phyloP scores from a whole-genome alignment of 92 coral and sea anemone genomes.

The Palythoa grandis region DNA sequence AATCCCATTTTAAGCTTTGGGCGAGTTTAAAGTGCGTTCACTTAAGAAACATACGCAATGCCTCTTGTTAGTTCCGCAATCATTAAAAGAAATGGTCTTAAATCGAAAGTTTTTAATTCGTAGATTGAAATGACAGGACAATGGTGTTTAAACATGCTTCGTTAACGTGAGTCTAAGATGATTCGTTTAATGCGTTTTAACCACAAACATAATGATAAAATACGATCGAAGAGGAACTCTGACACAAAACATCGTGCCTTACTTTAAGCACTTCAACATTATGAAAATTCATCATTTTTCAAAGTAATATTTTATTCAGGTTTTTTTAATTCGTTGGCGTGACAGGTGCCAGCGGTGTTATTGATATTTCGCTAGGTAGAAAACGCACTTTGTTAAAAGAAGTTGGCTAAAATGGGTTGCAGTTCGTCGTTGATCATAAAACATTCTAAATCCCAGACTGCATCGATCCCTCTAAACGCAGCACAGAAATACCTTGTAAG shows the following conservation, averaged over 20 bases:
- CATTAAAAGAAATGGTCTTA: constrained; percentile 3
- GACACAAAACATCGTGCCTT: neutral
- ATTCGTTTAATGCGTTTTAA: neutral
- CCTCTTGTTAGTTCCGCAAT: neutral
- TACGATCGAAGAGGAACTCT: neutral
- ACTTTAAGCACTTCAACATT: neutral
- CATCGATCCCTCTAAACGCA: constrained; percentile 28
- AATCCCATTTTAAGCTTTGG: neutral
- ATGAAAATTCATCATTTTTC: neutral
- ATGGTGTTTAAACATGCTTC: neutral
- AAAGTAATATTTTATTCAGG: constrained; percentile 8
- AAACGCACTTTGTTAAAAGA: neutral
- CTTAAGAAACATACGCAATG: neutral
- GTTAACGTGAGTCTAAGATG: neutral
- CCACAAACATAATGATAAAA: neutral
- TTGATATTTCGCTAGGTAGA: neutral
- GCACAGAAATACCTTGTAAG: constrained; percentile 86
- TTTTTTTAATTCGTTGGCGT: neutral
- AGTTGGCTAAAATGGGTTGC: constrained; percentile 53
- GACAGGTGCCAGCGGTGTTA: constrained; percentile 16
- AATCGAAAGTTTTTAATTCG: neutral
- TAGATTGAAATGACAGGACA: neutral
- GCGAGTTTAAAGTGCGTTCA: neutral
- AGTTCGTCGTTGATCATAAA: constrained; percentile 32
- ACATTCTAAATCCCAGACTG: constrained; percentile 18